phyloP scores from a whole-genome alignment of 1,140 invertebrate species.

The Agrypnia vestita region DNA sequence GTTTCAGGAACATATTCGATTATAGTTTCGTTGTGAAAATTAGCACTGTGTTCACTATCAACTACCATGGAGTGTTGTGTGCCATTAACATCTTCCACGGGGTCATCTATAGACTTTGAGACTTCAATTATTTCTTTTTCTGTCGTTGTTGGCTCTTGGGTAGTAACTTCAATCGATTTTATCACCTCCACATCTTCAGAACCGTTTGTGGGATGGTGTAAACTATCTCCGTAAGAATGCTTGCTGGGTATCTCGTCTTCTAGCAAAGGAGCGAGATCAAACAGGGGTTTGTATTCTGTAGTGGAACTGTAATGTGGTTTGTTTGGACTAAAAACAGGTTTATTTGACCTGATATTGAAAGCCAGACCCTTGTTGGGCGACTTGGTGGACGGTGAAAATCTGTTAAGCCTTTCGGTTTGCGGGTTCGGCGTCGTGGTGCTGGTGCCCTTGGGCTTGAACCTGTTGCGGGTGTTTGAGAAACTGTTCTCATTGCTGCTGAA shows the following conservation, averaged over 20 bases:
- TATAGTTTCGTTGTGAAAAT: conserved; percentile 61
- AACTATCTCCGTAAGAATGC: conserved; percentile 69
- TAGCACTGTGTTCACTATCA: conserved; percentile 51
- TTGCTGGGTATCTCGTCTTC: conserved; percentile 73
- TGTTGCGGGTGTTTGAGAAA: conserved; percentile 60
- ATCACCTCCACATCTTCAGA: conserved; percentile 74
- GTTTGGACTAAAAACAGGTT: conserved; percentile 60
- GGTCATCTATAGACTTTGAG: background rate
- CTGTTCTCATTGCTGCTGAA: conserved; percentile 65
- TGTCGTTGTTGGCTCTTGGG: conserved; percentile 21
- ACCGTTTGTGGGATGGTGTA: conserved; percentile 69
- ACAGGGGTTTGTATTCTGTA: conserved; percentile 71
- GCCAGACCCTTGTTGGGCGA: conserved; percentile 50
- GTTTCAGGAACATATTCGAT: conserved; percentile 15
- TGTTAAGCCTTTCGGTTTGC: conserved; percentile 60
- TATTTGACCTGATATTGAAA: conserved; percentile 59
- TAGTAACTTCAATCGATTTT: conserved; percentile 64
- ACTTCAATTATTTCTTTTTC: conserved; percentile 1
- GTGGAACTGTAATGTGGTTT: conserved; percentile 64
- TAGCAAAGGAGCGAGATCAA: conserved; percentile 72
- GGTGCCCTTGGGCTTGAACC: conserved; percentile 60
- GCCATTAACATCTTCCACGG: background rate
- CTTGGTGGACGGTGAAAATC: conserved; percentile 61
- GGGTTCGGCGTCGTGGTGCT: conserved; percentile 56
- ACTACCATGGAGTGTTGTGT: background rate